Percentiles rank a stretch among this genome's conserved stretches.
Evolutionary conservation across 2,113 vertebrate species (phyloP).

Genomic region (Gobius niger): DNA sequence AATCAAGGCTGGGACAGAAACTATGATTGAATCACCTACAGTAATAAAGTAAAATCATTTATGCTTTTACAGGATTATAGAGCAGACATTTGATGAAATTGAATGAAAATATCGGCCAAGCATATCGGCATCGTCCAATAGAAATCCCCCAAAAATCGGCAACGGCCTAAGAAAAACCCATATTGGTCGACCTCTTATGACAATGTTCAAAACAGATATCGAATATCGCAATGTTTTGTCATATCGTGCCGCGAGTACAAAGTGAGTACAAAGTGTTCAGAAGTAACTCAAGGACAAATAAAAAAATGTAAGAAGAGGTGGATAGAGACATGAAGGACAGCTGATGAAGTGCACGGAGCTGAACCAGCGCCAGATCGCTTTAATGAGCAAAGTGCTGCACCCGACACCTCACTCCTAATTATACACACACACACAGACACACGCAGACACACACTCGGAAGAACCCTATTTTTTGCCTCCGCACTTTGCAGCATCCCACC

Average conservation of each 20-base stretch:
- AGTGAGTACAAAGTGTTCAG: constrained; percentile 19
- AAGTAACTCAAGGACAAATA: constrained; percentile 51
- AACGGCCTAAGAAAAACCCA: no score
- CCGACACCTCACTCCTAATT: constrained; percentile 66
- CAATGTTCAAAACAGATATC: neutral
- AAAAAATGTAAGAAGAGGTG: constrained; percentile 44
- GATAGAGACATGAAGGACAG: constrained; percentile 68
- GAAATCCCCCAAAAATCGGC: no score
- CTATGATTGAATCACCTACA: no score
- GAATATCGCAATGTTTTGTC: no score
- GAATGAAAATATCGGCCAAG: no score
- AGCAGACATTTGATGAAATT: no score
- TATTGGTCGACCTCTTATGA: no score
- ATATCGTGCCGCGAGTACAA: neutral
- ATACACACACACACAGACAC: constrained; percentile 36
- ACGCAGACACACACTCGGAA: constrained; percentile 30
- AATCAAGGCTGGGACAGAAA: no score
- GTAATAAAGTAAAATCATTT: no score
- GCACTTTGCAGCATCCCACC: constrained; percentile 59
- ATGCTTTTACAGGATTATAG: no score
- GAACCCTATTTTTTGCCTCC: constrained; percentile 61
- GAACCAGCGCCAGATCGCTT: constrained; percentile 71
- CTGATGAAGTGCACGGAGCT: constrained; percentile 73
- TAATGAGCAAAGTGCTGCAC: constrained; percentile 73
- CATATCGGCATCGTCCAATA: no score